These are phyloP conservation scores for Epistrophella euchroma DNA, from an alignment of 2,888 invertebrate species.

Conservation along the genomic window DNA sequence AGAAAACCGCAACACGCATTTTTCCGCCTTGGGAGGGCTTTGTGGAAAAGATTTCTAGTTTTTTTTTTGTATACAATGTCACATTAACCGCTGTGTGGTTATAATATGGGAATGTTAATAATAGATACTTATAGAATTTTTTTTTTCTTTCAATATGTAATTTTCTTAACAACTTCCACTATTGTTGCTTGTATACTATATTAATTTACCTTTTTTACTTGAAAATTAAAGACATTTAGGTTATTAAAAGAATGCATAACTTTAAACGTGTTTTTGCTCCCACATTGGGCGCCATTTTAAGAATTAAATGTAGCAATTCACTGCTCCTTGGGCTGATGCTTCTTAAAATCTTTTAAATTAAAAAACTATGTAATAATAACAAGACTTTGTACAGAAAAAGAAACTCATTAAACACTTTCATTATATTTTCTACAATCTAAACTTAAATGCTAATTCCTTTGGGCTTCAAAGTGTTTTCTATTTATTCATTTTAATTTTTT, in stretches of 20 bases:
- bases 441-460: conserved; percentile 31
- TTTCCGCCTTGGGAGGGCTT: conserved; percentile 16
- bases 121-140: neutral
- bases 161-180: neutral
- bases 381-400: too few species aligned
- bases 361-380: neutral
- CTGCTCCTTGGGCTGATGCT: neutral
- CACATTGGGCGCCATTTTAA: conserved; percentile 10
- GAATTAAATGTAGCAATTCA: neutral
- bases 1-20: conserved; percentile 52
- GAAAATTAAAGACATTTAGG: neutral
- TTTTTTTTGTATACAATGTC: conserved; percentile 5
- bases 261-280: neutral
- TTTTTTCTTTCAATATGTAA: neutral
- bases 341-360: neutral
- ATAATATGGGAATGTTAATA: neutral
- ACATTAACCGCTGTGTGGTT: neutral
- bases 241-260: too few species aligned
- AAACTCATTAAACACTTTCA: conserved; percentile 27
- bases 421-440: conserved; percentile 20
- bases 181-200: too few species aligned
- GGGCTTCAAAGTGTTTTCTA: conserved; percentile 6
- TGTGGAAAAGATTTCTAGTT: neutral
- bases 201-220: neutral
- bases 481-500: conserved; percentile 38